Evolutionary conservation across 2,113 vertebrate species (phyloP).

Genomic region (Taurulus bubalis): DNA sequence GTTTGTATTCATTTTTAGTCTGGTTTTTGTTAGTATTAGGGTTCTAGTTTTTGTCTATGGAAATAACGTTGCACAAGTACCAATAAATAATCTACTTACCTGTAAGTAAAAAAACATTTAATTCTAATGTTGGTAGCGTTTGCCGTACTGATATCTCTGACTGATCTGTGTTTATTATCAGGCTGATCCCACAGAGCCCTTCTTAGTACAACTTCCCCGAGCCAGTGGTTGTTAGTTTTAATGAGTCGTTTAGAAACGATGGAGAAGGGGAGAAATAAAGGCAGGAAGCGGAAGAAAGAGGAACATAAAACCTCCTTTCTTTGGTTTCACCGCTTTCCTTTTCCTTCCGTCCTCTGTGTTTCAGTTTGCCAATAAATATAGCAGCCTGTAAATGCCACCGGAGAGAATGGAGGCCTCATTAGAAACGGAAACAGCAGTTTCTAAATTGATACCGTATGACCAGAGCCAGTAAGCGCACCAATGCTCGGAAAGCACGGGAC

Average conservation of each 20-base stretch:
- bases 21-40: no score
- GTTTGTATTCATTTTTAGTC: not conserved
- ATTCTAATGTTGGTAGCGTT: not conserved
- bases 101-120: not conserved
- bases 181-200: not conserved
- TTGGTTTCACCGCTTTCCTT: conserved; percentile 31
- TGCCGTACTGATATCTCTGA: not conserved
- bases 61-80: not conserved
- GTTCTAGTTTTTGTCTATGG: not conserved
- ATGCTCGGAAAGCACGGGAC: conserved; percentile 49
- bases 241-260: conserved; percentile 19
- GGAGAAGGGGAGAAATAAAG: conserved; percentile 20
- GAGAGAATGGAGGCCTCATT: conserved; percentile 52
- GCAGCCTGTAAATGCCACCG: conserved; percentile 41
- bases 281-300: conserved; percentile 1
- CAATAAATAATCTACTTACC: not conserved
- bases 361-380: conserved; percentile 51
- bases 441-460: conserved; percentile 43
- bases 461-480: conserved; percentile 19
- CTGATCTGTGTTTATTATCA: conserved; percentile 14
- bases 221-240: conserved; percentile 44
- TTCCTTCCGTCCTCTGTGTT: conserved; percentile 3
- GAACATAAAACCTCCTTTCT: conserved; percentile 31
- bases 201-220: conserved; percentile 23
- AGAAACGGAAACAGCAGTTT: conserved; percentile 40